phyloP scores from a whole-genome alignment of 1,140 invertebrate genomes.

The Nebria ingens region DNA sequence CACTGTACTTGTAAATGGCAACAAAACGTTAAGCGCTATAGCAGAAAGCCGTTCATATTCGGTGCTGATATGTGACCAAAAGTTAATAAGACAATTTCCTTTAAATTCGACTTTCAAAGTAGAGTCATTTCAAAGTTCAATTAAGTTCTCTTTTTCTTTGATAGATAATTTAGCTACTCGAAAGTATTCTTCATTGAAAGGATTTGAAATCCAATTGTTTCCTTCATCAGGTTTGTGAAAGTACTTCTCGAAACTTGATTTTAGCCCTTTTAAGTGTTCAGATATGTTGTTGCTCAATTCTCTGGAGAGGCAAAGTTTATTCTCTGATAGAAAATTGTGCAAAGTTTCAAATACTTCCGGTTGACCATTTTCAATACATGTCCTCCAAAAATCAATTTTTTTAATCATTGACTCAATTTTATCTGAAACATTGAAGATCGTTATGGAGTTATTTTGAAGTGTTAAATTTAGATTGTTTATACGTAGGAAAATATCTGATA shows the following conservation, averaged over 20 bases:
- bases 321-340: slow-evolving; percentile 2
- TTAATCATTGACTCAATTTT: slow-evolving; percentile 10
- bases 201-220: neutral
- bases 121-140: neutral
- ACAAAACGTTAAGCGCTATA: slow-evolving; percentile 10
- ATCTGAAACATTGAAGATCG: neutral
- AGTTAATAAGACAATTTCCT: slow-evolving; percentile 7
- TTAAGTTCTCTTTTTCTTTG: neutral
- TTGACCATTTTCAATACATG: neutral
- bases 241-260: neutral
- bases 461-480: slow-evolving; percentile 6
- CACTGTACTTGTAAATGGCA: slow-evolving; percentile 10
- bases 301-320: neutral
- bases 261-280: neutral
- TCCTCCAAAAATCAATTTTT: slow-evolving; percentile 9
- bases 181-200: neutral
- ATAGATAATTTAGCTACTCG: neutral
- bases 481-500: neutral
- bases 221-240: neutral
- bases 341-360: neutral
- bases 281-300: neutral
- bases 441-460: neutral
- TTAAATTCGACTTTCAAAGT: neutral
- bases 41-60: neutral
- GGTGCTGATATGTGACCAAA: neutral